These are phyloP conservation scores for Hydractinia echinata DNA, from an alignment of 30 jellyfish, hydroid and myxozoan genomes.

Conservation along the genomic window DNA sequence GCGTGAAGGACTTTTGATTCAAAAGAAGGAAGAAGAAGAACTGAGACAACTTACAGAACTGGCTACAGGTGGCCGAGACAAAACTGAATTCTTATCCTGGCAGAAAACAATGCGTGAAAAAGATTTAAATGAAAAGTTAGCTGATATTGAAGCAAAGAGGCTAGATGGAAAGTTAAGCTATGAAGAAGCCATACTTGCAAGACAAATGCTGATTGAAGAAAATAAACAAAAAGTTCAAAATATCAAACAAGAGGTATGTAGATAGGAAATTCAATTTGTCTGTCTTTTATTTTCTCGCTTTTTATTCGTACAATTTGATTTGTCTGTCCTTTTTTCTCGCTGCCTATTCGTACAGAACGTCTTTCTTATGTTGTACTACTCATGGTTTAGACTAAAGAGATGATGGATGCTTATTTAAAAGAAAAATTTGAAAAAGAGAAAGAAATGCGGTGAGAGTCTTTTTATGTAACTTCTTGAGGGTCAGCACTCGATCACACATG, in stretches of 20 bases:
- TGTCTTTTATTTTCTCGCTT: neutral
- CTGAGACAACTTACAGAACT: conserved; percentile 29
- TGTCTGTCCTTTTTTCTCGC: neutral
- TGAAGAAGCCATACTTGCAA: conserved; percentile 86
- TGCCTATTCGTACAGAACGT: neutral
- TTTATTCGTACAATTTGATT: neutral
- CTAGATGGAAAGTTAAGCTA: conserved; percentile 67
- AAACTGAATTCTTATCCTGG: conserved; percentile 72
- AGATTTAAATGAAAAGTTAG: conserved; percentile 44
- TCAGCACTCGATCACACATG: no score
- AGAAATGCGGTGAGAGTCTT: conserved; percentile 63
- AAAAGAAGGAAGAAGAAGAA: conserved; percentile 65
- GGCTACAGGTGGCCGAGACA: conserved; percentile 81
- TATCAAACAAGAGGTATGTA: conserved; percentile 71
- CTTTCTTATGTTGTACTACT: neutral
- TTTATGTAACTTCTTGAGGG: no score
- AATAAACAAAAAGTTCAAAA: conserved; percentile 64
- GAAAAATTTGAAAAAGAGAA: conserved; percentile 57
- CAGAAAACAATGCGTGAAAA: conserved; percentile 59
- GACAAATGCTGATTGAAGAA: conserved; percentile 59
- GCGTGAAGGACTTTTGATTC: conserved; percentile 77
- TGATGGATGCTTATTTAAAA: conserved; percentile 67
- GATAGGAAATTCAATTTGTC: neutral
- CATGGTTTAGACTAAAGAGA: conserved; percentile 55
- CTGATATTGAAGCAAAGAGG: conserved; percentile 26